Evolutionary conservation across 2,888 invertebrate species (phyloP).

Genomic region (Halocaridina rubra): DNA sequence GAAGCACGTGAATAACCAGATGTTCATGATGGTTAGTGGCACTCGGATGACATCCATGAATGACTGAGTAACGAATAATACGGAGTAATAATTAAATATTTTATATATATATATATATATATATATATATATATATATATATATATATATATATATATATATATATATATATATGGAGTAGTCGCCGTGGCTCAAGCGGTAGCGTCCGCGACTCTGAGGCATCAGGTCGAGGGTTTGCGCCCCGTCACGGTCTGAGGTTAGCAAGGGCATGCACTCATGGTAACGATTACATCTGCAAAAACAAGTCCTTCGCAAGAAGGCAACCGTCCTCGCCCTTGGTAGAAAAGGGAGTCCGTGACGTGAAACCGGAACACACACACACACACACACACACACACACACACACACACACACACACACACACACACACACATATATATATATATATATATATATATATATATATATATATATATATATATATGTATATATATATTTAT

Average conservation of each 20-base stretch:
- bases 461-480: neutral
- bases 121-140: conserved; percentile 32
- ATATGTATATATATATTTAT: conserved; percentile 24
- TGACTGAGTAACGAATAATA: neutral
- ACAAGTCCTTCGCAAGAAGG: neutral
- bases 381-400: conserved; percentile 12
- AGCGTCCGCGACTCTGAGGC: too few relatives aligned
- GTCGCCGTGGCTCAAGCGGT: too few relatives aligned
- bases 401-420: neutral
- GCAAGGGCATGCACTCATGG: neutral
- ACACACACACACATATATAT: neutral
- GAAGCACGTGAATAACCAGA: too few relatives aligned
- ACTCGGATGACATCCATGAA: neutral
- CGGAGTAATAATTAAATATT: neutral
- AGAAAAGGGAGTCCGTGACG: too few relatives aligned
- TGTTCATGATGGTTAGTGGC: neutral
- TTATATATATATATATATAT: conserved; percentile 12
- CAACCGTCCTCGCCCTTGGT: too few relatives aligned
- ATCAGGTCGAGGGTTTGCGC: too few relatives aligned
- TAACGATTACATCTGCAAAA: neutral
- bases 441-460: neutral
- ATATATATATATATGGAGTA: conserved; percentile 21
- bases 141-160: conserved; percentile 43
- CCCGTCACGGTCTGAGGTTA: too few relatives aligned
- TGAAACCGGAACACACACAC: too few relatives aligned